These are phyloP conservation scores for Microcebus jonahi DNA, from an alignment of 2,113 vertebrate species.

Conservation along the genomic window DNA sequence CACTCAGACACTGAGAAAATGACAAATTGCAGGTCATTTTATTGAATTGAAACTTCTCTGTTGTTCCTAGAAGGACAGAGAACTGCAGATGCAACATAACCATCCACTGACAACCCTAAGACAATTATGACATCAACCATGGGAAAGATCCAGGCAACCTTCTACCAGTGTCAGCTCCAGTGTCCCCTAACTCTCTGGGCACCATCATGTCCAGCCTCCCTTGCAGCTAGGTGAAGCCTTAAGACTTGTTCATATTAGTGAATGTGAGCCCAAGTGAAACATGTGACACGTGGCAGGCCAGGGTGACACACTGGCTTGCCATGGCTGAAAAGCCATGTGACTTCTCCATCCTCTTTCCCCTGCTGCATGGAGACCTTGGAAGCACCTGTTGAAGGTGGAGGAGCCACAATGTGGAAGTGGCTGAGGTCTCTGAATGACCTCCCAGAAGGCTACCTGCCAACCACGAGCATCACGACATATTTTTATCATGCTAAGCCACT, in stretches of 20 bases:
- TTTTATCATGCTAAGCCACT: not conserved
- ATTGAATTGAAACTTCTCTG: not conserved
- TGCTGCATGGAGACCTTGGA: not conserved
- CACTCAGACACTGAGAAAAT: not conserved
- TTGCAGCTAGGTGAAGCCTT: not conserved
- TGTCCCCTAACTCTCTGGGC: no score
- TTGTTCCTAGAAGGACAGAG: not conserved
- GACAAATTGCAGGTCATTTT: not conserved
- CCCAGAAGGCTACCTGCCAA: not conserved
- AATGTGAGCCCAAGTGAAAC: not conserved
- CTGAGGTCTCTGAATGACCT: not conserved
- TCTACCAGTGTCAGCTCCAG: not conserved
- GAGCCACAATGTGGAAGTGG: not conserved
- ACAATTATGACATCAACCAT: accelerated
- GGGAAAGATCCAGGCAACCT: not conserved
- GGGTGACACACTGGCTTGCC: accelerated
- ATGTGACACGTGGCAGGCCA: no score
- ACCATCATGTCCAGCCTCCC: accelerated
- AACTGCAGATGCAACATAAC: not conserved
- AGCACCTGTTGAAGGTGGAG: not conserved
- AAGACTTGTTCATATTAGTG: not conserved
- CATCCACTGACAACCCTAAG: not conserved
- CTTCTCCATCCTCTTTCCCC: not conserved
- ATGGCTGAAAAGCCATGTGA: not conserved
- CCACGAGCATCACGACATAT: no score